These are phyloP conservation scores for Entomobrya proxima DNA, from an alignment of 2,888 invertebrate genomes.

Conservation along the genomic window DNA sequence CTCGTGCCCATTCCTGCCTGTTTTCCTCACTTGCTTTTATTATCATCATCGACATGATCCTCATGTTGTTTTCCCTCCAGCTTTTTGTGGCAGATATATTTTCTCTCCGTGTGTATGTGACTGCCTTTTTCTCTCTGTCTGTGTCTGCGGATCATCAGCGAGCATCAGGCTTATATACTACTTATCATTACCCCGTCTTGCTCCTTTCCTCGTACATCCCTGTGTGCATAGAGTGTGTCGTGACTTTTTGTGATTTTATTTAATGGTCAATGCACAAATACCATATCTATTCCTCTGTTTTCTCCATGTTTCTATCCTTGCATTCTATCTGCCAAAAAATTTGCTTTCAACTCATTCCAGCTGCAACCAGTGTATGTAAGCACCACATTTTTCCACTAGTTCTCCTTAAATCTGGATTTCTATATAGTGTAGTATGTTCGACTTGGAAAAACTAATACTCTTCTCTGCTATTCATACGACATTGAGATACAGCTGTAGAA, in stretches of 20 bases:
- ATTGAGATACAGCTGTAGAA: neutral
- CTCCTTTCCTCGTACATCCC: neutral
- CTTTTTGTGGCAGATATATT: constrained; percentile 8
- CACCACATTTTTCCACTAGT: no score
- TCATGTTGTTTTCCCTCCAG: no score
- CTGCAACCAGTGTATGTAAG: no score
- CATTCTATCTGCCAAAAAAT: neutral
- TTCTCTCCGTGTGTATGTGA: neutral
- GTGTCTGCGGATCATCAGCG: neutral
- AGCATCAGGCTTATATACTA: neutral
- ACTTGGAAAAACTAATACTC: no score
- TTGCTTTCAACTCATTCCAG: neutral
- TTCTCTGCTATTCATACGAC: neutral
- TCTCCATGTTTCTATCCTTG: neutral
- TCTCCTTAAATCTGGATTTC: no score
- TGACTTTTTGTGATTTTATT: constrained; percentile 26
- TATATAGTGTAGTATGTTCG: no score
- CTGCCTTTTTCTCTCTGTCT: neutral
- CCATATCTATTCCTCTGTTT: neutral
- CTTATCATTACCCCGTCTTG: neutral
- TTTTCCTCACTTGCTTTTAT: neutral
- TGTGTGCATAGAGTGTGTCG: neutral
- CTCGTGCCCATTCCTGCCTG: neutral
- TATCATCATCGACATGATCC: neutral
- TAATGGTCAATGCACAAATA: constrained; percentile 18